Base-by-base conservation (phyloP, 2,113 vertebrate species). In the Rhineura floridana region DNA sequence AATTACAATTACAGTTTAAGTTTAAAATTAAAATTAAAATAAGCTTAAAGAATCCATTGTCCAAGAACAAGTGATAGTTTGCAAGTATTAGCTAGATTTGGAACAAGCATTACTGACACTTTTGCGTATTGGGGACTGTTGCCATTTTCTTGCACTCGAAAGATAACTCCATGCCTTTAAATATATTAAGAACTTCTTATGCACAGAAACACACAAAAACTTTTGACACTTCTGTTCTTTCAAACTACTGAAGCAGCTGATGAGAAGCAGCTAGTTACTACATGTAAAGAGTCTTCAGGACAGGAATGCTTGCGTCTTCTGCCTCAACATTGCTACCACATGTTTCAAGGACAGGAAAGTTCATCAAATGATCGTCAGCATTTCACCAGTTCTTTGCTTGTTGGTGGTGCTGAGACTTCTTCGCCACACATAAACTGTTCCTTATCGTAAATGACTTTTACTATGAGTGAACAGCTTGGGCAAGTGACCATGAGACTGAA, bases 371-470 rank as follows among this genome's bases (percentile, higher is more conserved):
- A 81, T 85, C 87, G 69, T 98, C 96, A 99, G 95, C 97, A 97
- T 91, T 98, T 98, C 82, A 97, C 87, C 93, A 98, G 81, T 42
- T 98, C 97, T 96, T 97, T 98, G 94, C 75, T 96, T 55, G 95
- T 25, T 80, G 96, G 86, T 76, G 97, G 97, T 33, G 97, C 97
- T 85, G 97, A 94, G 1, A 99, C 28, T 9, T 97, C 93, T 96
- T 99, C 98, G 85, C 98, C 98, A 28, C 95, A 96, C 96, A 98
- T 96, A 91, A 99, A 99, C 88, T 98, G 95, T 83, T 99, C 99
- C 99, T 98, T 97, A 89, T 99, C 99, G 63, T 99, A 99, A 90
- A 99, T 98, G 70, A 99, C 99, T 92, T 95, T 98, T 6, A 99
- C 93, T 83, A 99, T 95, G 3, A 99, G 97, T 0, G 99, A 99